phyloP scores from a whole-genome alignment of 2,113 vertebrate species.

The Beaufortia kweichowensis region DNA sequence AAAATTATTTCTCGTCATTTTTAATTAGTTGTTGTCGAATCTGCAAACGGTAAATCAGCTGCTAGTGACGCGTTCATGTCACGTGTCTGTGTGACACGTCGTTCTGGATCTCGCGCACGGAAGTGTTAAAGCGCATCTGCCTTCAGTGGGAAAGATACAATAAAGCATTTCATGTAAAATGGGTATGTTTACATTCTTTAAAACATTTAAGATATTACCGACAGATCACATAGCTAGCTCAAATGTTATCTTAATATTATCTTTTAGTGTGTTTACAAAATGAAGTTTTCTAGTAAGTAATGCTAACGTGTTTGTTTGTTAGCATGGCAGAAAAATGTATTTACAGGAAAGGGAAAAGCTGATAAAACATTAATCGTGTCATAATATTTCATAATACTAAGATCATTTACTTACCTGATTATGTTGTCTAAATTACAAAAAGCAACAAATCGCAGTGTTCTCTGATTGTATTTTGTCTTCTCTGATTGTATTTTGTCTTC shows the following conservation, averaged over 20 bases:
- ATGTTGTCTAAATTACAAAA: neutral
- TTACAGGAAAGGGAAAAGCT: neutral
- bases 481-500: conserved; percentile 25
- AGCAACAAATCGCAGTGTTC: neutral
- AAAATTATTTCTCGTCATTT: too few species aligned
- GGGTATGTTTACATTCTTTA: conserved; percentile 35
- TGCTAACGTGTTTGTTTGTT: conserved; percentile 12
- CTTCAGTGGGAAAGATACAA: neutral
- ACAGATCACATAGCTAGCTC: too few species aligned
- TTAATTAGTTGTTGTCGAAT: neutral
- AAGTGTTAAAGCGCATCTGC: conserved; percentile 31
- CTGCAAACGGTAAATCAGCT: neutral
- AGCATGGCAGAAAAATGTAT: neutral
- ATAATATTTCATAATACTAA: too few species aligned
- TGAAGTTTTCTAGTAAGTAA: neutral
- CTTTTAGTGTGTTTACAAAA: neutral
- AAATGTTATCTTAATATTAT: neutral
- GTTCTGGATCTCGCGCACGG: conserved; percentile 48
- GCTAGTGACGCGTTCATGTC: neutral
- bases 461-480: neutral
- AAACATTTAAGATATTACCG: neutral
- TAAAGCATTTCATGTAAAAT: conserved; percentile 34
- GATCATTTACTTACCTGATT: neutral
- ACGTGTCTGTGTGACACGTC: conserved; percentile 52
- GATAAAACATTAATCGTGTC: too few species aligned